Conservation (phyloP, 2,113 vertebrate genomes). For the Pseudorectes ferrugineus region DNA sequence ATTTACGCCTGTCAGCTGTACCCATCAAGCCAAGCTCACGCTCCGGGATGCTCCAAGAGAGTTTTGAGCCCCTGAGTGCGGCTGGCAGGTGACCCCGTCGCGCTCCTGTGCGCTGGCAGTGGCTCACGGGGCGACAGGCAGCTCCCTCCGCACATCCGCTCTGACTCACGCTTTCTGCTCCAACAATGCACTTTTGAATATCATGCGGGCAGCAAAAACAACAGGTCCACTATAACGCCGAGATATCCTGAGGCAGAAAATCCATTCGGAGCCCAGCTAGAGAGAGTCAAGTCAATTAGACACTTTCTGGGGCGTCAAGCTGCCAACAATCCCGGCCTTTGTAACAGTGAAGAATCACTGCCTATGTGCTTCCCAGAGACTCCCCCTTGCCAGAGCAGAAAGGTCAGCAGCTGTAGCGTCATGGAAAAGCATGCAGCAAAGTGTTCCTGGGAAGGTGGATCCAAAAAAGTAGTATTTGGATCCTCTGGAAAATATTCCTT, state of each 20-base stretch:
- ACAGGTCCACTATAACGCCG: constrained; percentile 66
- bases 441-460: constrained; percentile 25
- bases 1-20: neutral
- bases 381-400: constrained; percentile 58
- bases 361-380: constrained; percentile 55
- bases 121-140: neutral
- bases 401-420: constrained; percentile 69
- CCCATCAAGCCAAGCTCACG: neutral
- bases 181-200: constrained; percentile 65
- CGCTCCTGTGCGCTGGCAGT: neutral
- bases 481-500: neutral
- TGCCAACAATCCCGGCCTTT: constrained; percentile 77
- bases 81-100: neutral
- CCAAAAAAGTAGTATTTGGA: neutral
- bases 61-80: neutral
- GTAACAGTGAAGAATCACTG: constrained; percentile 68
- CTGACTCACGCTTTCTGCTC: neutral
- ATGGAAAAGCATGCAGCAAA: constrained; percentile 63
- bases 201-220: constrained; percentile 40
- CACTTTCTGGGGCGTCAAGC: constrained; percentile 52
- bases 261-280: constrained; percentile 39
- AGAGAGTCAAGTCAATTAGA: constrained; percentile 68
- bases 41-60: neutral
- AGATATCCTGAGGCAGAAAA: constrained; percentile 64
- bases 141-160: constrained; percentile 13